These are phyloP conservation scores for Eupithecia pulchellata DNA, from an alignment of 2,888 invertebrate genomes.

Conservation along the genomic window DNA sequence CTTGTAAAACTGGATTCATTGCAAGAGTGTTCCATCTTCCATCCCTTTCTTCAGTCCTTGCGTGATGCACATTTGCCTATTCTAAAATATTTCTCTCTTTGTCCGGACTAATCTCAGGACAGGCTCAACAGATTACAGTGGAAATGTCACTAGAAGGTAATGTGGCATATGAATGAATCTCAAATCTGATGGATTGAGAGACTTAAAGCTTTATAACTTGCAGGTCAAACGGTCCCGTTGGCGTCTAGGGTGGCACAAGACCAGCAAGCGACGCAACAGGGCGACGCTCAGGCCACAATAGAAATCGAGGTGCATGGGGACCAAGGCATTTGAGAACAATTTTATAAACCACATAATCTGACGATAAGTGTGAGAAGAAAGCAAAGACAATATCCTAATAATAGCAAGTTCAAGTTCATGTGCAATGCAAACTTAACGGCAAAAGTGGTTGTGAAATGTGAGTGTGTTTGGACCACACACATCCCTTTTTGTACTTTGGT, in stretches of 20 bases:
- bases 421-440: conserved; percentile 4
- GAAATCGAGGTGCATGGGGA: conserved; percentile 72
- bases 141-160: conserved; percentile 15
- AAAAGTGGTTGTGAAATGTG: conserved; percentile 10
- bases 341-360: neutral
- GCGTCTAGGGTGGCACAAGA: conserved; percentile 72
- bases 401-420: neutral
- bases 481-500: neutral
- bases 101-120: conserved; percentile 12
- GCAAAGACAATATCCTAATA: neutral
- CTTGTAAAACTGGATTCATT: neutral
- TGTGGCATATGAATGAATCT: neutral
- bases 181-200: neutral
- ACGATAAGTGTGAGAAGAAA: neutral
- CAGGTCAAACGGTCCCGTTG: conserved; percentile 81
- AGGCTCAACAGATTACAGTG: conserved; percentile 11
- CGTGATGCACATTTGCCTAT: neutral
- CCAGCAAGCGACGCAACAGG: conserved; percentile 60
- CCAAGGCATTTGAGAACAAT: conserved; percentile 67
- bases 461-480: neutral
- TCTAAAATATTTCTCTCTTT: conserved; percentile 16
- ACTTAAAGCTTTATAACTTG: conserved; percentile 13
- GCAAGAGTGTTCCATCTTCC: neutral
- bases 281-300: conserved; percentile 59
- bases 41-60: neutral